These are phyloP conservation scores for Drosophila subsilvestris DNA, from an alignment of 2,888 invertebrate species.

Conservation along the genomic window DNA sequence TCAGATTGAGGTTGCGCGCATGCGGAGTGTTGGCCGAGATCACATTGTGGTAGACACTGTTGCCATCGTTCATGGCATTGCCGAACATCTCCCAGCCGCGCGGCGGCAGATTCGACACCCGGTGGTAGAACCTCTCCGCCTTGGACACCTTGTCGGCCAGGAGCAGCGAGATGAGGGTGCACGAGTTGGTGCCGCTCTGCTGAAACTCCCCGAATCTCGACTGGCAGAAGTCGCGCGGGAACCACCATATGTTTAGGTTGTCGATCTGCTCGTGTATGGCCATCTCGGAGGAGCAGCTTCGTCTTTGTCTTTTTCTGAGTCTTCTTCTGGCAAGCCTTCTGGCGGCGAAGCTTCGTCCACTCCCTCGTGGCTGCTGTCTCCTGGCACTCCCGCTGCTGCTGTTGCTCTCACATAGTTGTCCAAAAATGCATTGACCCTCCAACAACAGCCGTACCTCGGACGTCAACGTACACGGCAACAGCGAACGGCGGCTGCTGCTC, in stretches of 20 bases:
- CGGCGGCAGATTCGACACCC: conserved; percentile 67
- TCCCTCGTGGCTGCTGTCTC: background rate
- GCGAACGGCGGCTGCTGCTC: background rate
- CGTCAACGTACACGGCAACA: background rate
- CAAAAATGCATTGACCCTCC: background rate
- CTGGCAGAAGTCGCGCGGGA: conserved; percentile 86
- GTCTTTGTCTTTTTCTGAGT: background rate
- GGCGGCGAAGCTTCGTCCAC: background rate
- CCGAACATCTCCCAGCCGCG: conserved; percentile 85
- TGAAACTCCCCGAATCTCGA: conserved; percentile 85
- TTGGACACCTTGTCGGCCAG: conserved; percentile 85
- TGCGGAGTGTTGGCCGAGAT: conserved; percentile 81
- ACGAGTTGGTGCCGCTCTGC: conserved; percentile 86
- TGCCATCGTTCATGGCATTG: conserved; percentile 86
- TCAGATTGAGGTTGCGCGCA: conserved; percentile 84
- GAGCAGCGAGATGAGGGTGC: conserved; percentile 87
- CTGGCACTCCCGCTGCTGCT: conserved; percentile 7
- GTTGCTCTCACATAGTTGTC: background rate
- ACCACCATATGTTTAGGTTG: conserved; percentile 85
- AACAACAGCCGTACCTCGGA: background rate
- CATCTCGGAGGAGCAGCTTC: conserved; percentile 54
- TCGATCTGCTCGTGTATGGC: conserved; percentile 76
- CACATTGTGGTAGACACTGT: conserved; percentile 85
- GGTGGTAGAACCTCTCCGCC: conserved; percentile 62
- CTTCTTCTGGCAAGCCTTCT: conserved; percentile 15